Percentiles rank a stretch among this genome's conserved stretches.
Conservation (phyloP, 2,797 vertebrate species). For the Silurus lanzhouensis region DNA sequence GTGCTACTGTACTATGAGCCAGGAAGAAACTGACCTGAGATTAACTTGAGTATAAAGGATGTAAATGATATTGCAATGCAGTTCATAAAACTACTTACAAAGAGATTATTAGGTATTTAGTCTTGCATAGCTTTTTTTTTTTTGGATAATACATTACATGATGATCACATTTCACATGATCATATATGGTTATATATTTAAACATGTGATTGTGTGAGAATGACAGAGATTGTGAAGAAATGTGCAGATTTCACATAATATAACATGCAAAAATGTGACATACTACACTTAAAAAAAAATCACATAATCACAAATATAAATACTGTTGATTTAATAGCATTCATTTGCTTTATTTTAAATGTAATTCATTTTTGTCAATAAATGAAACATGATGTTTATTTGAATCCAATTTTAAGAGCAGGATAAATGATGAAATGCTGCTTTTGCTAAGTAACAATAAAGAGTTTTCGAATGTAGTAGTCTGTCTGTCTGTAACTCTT, state of each 20-base stretch:
- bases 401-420: too few species aligned
- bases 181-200: background rate
- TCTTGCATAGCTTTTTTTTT: background rate
- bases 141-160: background rate
- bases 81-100: background rate
- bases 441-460: background rate
- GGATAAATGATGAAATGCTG: background rate
- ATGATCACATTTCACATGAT: background rate
- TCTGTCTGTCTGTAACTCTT: constrained; percentile 10
- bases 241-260: too few species aligned
- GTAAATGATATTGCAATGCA: background rate
- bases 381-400: background rate
- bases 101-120: background rate
- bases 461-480: background rate
- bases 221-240: background rate
- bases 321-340: background rate
- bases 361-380: background rate
- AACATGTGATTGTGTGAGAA: background rate
- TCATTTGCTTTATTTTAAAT: too few species aligned
- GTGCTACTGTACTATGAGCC: background rate
- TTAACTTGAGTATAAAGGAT: background rate
- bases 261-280: too few species aligned
- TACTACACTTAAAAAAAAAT: background rate
- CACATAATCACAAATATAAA: background rate
- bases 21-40: constrained; percentile 16